Percentiles rank a stretch among this genome's conserved stretches.
phyloP scores from a whole-genome alignment of 2,113 vertebrate species.

The Paradisaea rubra region DNA sequence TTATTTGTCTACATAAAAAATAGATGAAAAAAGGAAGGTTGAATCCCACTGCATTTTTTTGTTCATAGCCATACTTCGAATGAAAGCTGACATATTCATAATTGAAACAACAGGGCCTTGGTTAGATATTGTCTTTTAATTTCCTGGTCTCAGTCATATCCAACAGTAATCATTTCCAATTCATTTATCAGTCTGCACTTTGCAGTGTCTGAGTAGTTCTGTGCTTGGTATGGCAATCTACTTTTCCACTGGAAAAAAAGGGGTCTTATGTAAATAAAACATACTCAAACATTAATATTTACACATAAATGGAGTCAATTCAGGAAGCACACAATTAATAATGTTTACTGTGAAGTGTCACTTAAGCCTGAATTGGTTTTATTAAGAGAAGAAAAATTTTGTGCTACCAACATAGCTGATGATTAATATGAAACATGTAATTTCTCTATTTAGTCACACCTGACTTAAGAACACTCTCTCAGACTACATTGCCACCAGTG shows the following conservation, averaged over 20 bases:
- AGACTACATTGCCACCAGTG: neutral
- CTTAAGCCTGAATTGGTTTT: neutral
- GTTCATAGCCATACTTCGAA: neutral
- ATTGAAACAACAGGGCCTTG: neutral
- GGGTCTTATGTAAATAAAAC: neutral
- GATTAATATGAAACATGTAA: neutral
- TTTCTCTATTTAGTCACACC: neutral
- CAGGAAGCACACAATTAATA: conserved; percentile 26
- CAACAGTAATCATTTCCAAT: neutral
- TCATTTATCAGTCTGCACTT: neutral
- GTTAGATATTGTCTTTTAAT: neutral
- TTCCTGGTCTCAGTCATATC: neutral
- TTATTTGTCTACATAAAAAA: neutral
- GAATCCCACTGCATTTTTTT: neutral
- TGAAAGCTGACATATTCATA: neutral
- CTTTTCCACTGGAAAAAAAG: neutral
- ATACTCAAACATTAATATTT: conserved; percentile 1
- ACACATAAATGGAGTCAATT: neutral
- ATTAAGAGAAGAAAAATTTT: neutral
- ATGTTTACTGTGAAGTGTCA: neutral
- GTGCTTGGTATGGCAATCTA: neutral
- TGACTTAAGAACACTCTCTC: neutral
- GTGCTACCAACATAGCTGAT: neutral
- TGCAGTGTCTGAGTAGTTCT: neutral
- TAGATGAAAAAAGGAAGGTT: neutral